A percentile compares a stretch with the other conserved stretches of the same genome.
phyloP scores from a whole-genome alignment of 37 sponge, comb jelly and placozoan species.

The Eunapius fragilis region DNA sequence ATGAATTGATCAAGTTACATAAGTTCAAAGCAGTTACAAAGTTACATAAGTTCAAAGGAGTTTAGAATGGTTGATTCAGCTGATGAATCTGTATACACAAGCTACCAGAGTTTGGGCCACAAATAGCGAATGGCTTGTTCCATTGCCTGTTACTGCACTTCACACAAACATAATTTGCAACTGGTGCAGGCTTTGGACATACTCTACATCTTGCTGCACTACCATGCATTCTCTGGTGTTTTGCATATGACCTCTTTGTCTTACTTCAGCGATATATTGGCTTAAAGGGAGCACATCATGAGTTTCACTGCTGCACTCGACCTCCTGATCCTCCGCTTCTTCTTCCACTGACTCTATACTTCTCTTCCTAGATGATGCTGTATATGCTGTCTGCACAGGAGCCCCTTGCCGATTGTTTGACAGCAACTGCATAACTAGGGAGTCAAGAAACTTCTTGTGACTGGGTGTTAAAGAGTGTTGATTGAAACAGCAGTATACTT shows the following conservation, averaged over 20 bases:
- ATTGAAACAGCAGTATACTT: background rate
- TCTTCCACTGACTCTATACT: background rate
- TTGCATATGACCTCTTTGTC: background rate
- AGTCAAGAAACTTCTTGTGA: background rate
- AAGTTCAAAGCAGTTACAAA: too few relatives aligned
- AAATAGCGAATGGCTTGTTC: too few relatives aligned
- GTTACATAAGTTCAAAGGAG: background rate
- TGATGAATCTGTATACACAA: background rate
- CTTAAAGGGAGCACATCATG: background rate
- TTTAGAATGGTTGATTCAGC: background rate
- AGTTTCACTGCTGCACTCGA: background rate
- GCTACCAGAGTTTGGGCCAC: background rate
- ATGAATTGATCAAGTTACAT: too few relatives aligned
- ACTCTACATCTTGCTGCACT: background rate
- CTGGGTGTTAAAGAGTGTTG: background rate
- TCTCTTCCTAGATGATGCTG: background rate
- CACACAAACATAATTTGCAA: background rate
- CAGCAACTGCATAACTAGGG: background rate
- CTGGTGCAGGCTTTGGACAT: background rate
- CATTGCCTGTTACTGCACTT: background rate
- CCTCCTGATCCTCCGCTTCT: background rate
- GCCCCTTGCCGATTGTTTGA: background rate
- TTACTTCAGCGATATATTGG: background rate
- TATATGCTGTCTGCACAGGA: background rate
- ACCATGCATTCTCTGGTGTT: background rate